Evolutionary conservation across 2,888 invertebrate genomes (phyloP), one percentile per base, ranked within the genome.

Genomic region (Aromia moschata): DNA sequence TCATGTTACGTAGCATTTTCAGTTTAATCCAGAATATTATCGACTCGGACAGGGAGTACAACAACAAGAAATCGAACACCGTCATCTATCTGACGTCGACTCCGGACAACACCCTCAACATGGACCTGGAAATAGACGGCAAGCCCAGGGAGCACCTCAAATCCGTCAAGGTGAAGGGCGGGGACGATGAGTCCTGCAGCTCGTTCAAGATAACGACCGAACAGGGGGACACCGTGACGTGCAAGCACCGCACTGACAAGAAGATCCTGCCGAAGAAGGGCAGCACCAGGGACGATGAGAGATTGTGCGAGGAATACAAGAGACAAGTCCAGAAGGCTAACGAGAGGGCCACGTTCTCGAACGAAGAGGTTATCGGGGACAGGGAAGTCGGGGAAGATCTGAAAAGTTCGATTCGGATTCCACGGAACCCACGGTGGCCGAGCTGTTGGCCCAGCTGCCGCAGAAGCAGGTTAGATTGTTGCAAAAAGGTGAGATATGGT

Each of bases 1-100:
- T 45, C 40, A 74, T 73, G 73, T 59, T 74, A 65, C 70, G 73
- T 47, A 70, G 71, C 60, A 66, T 74, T 53, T 69, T 71, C 58
- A 71, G 68, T 54, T 62, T 72, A 57, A 68, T 74, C 55, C 72
- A 73, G 36, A 65, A 69, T 60, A 71, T 70, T 46, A 61, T 74
- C 14, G 73, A 73, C 54, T 58, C 65, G 14, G 70, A 68, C 16
- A 69, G 55, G 59, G 69, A 70, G 47, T 70, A 69, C 53, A 70
- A 65, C 17, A 70, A 70, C 37, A 68, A 65, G 37, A 70, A 71
- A 65, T 68, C 71, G 1, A 58, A 36, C 36, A 64, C 69, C 7
- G 67, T 70, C 0, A 70, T 69, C 31, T 70, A 67, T 47, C 64
- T 69, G 44, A 58, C 58, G 30, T 62, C 68, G 14, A 67, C 64